Percentiles rank a stretch among this genome's conserved stretches.
Evolutionary conservation across 1,140 invertebrate genomes (phyloP).

Genomic region (Rhagoletis zephyria): DNA sequence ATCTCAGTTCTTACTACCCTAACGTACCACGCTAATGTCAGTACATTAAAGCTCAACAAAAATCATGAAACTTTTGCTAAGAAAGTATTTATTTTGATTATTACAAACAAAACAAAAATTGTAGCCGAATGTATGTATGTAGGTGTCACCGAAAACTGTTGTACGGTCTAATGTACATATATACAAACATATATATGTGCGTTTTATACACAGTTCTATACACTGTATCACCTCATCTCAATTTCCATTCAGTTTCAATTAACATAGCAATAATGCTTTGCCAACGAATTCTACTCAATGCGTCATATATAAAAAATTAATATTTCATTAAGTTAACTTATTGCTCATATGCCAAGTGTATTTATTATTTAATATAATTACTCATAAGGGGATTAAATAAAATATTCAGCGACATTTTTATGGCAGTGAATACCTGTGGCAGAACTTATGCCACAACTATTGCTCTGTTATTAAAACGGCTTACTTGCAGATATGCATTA

Average conservation of each 20-base stretch:
- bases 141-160: too few relatives aligned
- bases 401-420: conserved; percentile 7
- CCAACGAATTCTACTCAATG: background rate
- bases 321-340: background rate
- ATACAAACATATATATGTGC: too few relatives aligned
- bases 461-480: background rate
- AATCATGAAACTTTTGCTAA: too few relatives aligned
- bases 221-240: too few relatives aligned
- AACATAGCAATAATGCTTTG: background rate
- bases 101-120: too few relatives aligned
- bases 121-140: too few relatives aligned
- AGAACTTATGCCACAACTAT: background rate
- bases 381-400: background rate
- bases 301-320: background rate
- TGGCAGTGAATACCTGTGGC: background rate
- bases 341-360: background rate
- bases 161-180: too few relatives aligned
- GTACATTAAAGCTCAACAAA: too few relatives aligned
- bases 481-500: background rate
- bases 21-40: too few relatives aligned
- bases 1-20: too few relatives aligned
- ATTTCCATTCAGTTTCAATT: background rate
- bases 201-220: too few relatives aligned
- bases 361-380: conserved; percentile 1
- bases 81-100: too few relatives aligned